A percentile compares a stretch with the other conserved stretches of the same genome.
phyloP scores from a whole-genome alignment of 1,140 invertebrate species.

The Chymomyza costata region DNA sequence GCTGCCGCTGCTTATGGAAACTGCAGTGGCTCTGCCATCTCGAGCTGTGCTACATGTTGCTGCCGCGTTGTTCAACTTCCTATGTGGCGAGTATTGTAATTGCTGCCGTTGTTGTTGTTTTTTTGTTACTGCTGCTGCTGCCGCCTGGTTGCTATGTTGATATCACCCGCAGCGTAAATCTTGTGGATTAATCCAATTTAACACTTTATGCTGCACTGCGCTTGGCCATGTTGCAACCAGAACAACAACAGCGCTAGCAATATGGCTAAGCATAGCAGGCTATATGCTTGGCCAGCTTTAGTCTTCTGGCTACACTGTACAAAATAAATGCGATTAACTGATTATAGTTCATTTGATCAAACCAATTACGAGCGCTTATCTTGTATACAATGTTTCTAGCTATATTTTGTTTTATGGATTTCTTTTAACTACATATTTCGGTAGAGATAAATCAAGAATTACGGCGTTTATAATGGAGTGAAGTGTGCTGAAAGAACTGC shows the following conservation, averaged over 20 bases:
- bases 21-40: too few relatives aligned
- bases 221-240: conserved; percentile 49
- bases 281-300: conserved; percentile 14
- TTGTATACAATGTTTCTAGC: too few relatives aligned
- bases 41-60: conserved; percentile 59
- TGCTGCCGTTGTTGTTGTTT: conserved; percentile 4
- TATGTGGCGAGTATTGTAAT: conserved; percentile 16
- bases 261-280: too few relatives aligned
- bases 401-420: too few relatives aligned
- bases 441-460: too few relatives aligned
- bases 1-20: conserved; percentile 21
- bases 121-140: conserved; percentile 27
- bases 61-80: conserved; percentile 38
- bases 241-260: conserved; percentile 20
- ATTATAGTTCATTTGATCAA: too few relatives aligned
- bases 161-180: conserved; percentile 75
- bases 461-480: too few relatives aligned
- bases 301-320: conserved; percentile 20
- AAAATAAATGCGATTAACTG: too few relatives aligned
- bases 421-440: too few relatives aligned
- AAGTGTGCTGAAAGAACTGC: too few relatives aligned
- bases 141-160: conserved; percentile 59
- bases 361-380: too few relatives aligned
- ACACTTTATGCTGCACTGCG: conserved; percentile 74
- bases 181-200: conserved; percentile 75